Conservation (phyloP, 2,888 invertebrate species). For the Epistrophella euchroma region DNA sequence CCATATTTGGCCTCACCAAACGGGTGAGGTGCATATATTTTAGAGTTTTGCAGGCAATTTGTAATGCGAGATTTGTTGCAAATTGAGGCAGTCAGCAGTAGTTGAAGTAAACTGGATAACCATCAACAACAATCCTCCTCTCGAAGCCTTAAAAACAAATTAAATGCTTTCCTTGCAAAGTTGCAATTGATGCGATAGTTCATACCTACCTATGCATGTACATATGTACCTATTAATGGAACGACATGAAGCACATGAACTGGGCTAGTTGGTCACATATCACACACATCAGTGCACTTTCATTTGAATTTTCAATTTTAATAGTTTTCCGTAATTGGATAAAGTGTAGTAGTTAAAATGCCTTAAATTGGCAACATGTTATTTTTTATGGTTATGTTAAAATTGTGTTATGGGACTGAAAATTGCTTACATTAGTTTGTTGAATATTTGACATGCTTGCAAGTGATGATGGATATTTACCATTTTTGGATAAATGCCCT, state of each 20-base stretch:
- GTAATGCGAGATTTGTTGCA: conserved; percentile 58
- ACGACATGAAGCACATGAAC: neutral
- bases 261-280: conserved; percentile 16
- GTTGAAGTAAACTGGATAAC: neutral
- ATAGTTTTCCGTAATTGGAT: conserved; percentile 55
- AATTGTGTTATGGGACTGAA: conserved; percentile 31
- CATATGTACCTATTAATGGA: neutral
- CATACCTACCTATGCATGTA: neutral
- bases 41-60: conserved; percentile 35
- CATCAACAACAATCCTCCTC: conserved; percentile 4
- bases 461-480: conserved; percentile 24
- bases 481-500: conserved; percentile 36
- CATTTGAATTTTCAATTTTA: conserved; percentile 50
- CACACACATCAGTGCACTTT: conserved; percentile 34
- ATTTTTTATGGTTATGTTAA: conserved; percentile 9
- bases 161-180: conserved; percentile 56
- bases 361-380: conserved; percentile 44
- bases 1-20: conserved; percentile 47
- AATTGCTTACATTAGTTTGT: conserved; percentile 43
- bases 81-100: conserved; percentile 37
- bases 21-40: conserved; percentile 17
- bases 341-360: conserved; percentile 58
- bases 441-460: neutral
- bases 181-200: conserved; percentile 7
- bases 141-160: conserved; percentile 29